Evolutionary conservation across 2,888 invertebrate genomes (phyloP), one percentile per base, ranked within the genome.

Genomic region (Phasia obesa): DNA sequence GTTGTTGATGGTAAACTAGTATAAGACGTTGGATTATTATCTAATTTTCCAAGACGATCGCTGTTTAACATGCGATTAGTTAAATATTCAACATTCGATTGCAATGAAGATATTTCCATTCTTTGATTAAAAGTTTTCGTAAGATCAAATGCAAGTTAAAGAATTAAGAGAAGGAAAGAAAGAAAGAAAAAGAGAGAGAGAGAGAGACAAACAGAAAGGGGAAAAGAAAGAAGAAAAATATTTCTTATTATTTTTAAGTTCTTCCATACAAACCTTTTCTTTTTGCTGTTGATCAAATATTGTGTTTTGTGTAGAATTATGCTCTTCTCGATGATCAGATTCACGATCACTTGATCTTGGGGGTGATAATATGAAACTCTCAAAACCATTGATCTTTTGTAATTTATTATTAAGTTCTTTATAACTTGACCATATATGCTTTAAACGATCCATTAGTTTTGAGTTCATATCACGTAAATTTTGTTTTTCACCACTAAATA

Each of bases 1-100:
- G 79, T 85, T 74, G 79, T 85, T 71, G 75, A 44, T 84, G 89
- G 88, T 87, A 90, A 87, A 87, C 89, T 90, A 88, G 86, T 88
- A 84, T 90, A 90, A 84, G 88, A 88, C 84, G 88, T 87, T 70
- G 88, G 88, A 64, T 87, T 87, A 84, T 87, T 88, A 79, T 90
- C 90, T 88, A 90, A 87, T 89, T 90, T 90, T 86, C 87, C 89
- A 87, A 90, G 87, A 83, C 90, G 90, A 85, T 91, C 91, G 85
- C 88, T 91, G 87, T 88, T 90, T 79, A 90, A 88, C 86, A 92
- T 90, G 85, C 90, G 91, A 88, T 89, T 91, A 38, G 90, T 89
- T 86, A 92, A 88, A 88, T 90, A 91, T 85, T 92, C 91, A 90
- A 92, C 90, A 89, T 92, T 92, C 85, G 91, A 90, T 87, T 92